phyloP scores from a whole-genome alignment of 2,113 vertebrate species.

The Vulpes ferrilata region DNA sequence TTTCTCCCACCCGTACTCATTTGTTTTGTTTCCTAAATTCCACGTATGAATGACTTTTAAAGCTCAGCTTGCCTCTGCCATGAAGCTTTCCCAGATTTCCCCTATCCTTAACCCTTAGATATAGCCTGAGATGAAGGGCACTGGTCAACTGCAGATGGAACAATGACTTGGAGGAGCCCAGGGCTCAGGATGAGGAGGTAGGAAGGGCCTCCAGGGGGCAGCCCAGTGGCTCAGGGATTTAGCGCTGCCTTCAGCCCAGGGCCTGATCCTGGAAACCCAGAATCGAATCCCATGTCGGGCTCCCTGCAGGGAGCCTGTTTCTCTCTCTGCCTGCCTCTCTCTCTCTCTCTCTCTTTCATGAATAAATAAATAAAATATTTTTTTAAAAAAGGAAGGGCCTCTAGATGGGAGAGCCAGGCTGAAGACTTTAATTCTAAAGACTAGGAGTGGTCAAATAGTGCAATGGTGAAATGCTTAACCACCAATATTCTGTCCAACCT shows the following conservation, averaged over 20 bases:
- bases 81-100: not conserved
- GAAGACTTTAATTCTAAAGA: not conserved
- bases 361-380: too few relatives aligned
- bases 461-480: not conserved
- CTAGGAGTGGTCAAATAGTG: not conserved
- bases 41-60: not conserved
- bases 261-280: too few relatives aligned
- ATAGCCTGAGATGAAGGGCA: not conserved
- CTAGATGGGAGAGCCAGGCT: not conserved
- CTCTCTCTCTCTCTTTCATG: too few relatives aligned
- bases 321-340: too few relatives aligned
- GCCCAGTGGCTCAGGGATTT: too few relatives aligned
- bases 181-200: not conserved
- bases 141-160: not conserved
- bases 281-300: too few relatives aligned
- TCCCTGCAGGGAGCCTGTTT: too few relatives aligned
- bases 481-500: not conserved
- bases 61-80: not conserved
- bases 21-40: not conserved
- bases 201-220: not conserved
- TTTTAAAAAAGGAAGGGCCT: not conserved
- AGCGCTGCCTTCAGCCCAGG: too few relatives aligned
- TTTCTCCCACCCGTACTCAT: not conserved
- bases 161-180: not conserved
- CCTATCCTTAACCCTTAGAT: not conserved